Evolutionary conservation across 2,797 vertebrate genomes (phyloP).

Genomic region (Sebastes vulpes): DNA sequence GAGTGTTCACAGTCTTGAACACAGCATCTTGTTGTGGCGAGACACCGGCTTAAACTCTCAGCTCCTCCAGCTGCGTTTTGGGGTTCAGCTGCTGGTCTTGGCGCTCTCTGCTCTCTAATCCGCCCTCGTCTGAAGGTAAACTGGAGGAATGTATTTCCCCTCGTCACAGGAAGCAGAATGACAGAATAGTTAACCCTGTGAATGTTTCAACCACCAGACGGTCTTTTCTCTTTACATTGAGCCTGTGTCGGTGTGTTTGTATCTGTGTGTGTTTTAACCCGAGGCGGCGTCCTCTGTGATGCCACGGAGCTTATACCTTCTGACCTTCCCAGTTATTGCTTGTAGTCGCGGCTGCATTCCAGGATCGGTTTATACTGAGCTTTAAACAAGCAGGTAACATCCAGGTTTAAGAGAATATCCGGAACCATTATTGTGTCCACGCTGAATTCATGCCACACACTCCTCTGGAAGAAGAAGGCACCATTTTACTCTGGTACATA

Average conservation of each 20-base stretch:
- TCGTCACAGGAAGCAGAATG: constrained; percentile 1
- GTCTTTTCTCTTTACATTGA: background rate
- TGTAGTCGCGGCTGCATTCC: constrained; percentile 54
- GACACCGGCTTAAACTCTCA: constrained; percentile 31
- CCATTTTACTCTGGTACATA: too few species aligned
- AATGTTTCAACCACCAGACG: background rate
- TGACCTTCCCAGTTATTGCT: constrained; percentile 50
- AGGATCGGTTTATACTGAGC: constrained; percentile 11
- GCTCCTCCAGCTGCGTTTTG: background rate
- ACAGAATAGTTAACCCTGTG: background rate
- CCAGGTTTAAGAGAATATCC: constrained; percentile 31
- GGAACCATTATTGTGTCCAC: constrained; percentile 4
- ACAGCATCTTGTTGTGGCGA: constrained; percentile 26
- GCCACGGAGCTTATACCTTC: constrained; percentile 41
- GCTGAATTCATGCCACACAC: background rate
- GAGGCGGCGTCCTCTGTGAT: constrained; percentile 24
- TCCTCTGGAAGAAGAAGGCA: background rate
- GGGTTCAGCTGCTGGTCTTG: constrained; percentile 30
- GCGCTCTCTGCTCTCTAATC: constrained; percentile 34
- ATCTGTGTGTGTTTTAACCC: background rate
- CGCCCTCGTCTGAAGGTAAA: constrained; percentile 16
- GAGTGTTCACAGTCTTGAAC: background rate
- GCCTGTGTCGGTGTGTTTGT: background rate
- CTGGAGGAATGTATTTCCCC: background rate
- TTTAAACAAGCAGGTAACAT: constrained; percentile 26